Evolutionary conservation across 2,888 invertebrate species (phyloP).

Genomic region (Caenorhabditis macrosperma): DNA sequence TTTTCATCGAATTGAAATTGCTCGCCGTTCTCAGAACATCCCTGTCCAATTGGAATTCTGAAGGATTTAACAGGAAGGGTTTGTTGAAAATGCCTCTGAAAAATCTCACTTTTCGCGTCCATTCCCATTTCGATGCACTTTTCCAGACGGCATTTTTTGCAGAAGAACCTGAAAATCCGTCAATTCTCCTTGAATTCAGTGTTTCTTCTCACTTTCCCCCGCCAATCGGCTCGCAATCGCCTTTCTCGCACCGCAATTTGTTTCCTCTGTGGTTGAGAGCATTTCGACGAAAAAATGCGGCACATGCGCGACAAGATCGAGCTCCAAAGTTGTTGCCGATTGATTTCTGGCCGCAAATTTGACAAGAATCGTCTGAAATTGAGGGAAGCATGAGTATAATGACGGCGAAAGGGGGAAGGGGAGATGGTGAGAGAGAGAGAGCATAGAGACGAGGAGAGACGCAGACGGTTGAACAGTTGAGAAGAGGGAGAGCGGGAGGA

Average conservation of each 20-base stretch:
- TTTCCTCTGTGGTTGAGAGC: too few species aligned
- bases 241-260: neutral
- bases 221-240: neutral
- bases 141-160: constrained; percentile 31
- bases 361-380: constrained; percentile 16
- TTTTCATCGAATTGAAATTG: neutral
- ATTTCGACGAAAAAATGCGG: constrained; percentile 41
- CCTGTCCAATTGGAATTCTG: constrained; percentile 8
- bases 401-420: too few species aligned
- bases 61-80: neutral
- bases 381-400: too few species aligned
- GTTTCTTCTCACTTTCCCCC: neutral
- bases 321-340: constrained; percentile 47
- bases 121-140: constrained; percentile 13
- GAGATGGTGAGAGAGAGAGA: too few species aligned
- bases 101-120: constrained; percentile 7
- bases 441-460: too few species aligned
- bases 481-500: too few species aligned
- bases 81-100: neutral
- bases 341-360: constrained; percentile 27
- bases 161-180: neutral
- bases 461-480: too few species aligned
- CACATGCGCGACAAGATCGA: constrained; percentile 40
- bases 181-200: neutral
- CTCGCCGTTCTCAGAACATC: constrained; percentile 11